Percentiles rank a stretch among this genome's conserved stretches.
phyloP scores from a whole-genome alignment of 2,113 vertebrate genomes.

The Epinephelus cyanopodus region DNA sequence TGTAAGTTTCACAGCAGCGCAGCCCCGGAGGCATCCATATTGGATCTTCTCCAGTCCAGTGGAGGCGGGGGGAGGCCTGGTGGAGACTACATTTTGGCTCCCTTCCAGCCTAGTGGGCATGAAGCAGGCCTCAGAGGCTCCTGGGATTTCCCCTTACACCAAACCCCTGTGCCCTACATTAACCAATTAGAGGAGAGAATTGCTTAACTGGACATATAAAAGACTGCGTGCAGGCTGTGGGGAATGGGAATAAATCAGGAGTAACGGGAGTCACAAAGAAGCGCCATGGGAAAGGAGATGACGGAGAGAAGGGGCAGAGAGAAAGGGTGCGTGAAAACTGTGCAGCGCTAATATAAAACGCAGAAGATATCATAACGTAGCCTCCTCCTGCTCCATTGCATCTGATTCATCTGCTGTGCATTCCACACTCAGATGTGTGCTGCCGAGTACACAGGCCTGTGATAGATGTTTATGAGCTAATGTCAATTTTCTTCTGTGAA shows the following conservation, averaged over 20 bases:
- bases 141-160: slow-evolving; percentile 69
- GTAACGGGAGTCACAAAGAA: slow-evolving; percentile 34
- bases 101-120: slow-evolving; percentile 76
- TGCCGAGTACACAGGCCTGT: slow-evolving; percentile 52
- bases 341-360: slow-evolving; percentile 33
- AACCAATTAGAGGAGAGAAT: slow-evolving; percentile 72
- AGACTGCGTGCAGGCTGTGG: slow-evolving; percentile 29
- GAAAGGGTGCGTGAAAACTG: slow-evolving; percentile 21
- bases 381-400: slow-evolving; percentile 50
- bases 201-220: slow-evolving; percentile 76
- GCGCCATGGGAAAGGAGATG: slow-evolving; percentile 32
- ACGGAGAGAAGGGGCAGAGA: slow-evolving; percentile 2
- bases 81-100: slow-evolving; percentile 65
- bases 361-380: slow-evolving; percentile 40
- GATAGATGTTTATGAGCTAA: slow-evolving; percentile 80
- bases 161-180: slow-evolving; percentile 66
- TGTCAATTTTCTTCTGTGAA: slow-evolving; percentile 78
- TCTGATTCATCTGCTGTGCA: slow-evolving; percentile 63
- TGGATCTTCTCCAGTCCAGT: slow-evolving; percentile 70
- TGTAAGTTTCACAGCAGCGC: slow-evolving; percentile 61
- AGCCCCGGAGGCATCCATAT: slow-evolving; percentile 70
- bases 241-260: slow-evolving; percentile 55
- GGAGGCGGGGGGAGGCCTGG: slow-evolving; percentile 20
- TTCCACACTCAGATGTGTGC: slow-evolving; percentile 61
- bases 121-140: slow-evolving; percentile 72